These are phyloP conservation scores for Hippasteria phrygiana DNA, from an alignment of 53 echinoderm and acorn worm genomes.

Conservation along the genomic window DNA sequence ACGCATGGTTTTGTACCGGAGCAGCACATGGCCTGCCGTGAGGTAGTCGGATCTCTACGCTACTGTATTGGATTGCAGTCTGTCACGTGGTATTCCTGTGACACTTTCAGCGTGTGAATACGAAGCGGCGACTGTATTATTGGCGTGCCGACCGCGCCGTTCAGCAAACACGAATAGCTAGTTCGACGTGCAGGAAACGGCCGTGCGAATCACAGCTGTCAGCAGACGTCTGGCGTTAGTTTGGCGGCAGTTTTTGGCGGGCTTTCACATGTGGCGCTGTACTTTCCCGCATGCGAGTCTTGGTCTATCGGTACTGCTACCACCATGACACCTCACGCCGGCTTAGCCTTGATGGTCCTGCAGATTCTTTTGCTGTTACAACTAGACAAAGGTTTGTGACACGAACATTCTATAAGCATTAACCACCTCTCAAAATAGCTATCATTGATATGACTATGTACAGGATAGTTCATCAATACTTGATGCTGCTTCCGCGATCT, in stretches of 20 bases:
- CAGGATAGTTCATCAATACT: no score
- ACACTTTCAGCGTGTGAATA: neutral
- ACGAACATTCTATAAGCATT: neutral
- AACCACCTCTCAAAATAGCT: no score
- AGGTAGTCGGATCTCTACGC: no score
- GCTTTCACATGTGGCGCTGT: neutral
- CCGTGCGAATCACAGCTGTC: conserved; percentile 11
- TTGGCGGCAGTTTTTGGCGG: conserved; percentile 17
- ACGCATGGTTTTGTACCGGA: no score
- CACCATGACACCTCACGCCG: neutral
- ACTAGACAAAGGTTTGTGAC: conserved; percentile 44
- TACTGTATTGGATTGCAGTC: neutral
- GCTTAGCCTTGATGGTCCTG: conserved; percentile 1
- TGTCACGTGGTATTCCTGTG: conserved; percentile 1
- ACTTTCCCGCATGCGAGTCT: neutral
- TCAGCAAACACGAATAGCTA: neutral
- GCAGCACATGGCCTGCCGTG: no score
- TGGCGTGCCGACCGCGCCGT: neutral
- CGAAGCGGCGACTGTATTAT: neutral
- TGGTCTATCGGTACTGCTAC: neutral
- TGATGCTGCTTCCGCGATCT: no score
- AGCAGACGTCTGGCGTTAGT: conserved; percentile 17
- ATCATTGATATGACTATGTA: no score
- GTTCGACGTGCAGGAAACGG: conserved; percentile 19
- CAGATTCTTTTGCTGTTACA: neutral